These are phyloP conservation scores for Amphimedon queenslandica DNA, from an alignment of 37 sponge, comb jelly and placozoan genomes.

Conservation along the genomic window DNA sequence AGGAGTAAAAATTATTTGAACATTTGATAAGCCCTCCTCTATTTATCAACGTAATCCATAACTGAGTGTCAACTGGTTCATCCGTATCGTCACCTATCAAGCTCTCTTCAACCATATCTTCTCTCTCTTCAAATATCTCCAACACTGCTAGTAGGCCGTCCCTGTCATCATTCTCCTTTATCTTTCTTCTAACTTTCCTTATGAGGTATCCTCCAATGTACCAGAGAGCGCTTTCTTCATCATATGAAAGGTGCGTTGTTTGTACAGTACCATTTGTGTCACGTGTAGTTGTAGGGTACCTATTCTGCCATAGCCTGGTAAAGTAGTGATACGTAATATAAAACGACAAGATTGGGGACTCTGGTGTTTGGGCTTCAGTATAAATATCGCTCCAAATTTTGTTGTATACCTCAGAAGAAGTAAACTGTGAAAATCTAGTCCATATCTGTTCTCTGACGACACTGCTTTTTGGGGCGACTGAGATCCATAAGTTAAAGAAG, in stretches of 20 bases:
- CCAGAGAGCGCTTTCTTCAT: not conserved
- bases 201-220: constrained; percentile 1
- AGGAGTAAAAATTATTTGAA: not conserved
- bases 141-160: not conserved
- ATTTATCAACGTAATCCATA: not conserved
- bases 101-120: not conserved
- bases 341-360: too few relatives aligned
- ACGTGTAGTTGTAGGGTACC: not conserved
- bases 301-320: not conserved
- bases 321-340: not conserved
- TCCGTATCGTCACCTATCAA: too few relatives aligned
- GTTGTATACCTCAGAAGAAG: too few relatives aligned
- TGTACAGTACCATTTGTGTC: not conserved
- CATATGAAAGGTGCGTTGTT: not conserved
- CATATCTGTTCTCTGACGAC: too few relatives aligned
- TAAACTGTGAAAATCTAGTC: too few relatives aligned
- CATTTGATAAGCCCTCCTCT: not conserved
- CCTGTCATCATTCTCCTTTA: not conserved
- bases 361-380: too few relatives aligned
- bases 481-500: too few relatives aligned
- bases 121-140: not conserved
- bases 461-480: too few relatives aligned
- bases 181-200: not conserved
- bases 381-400: too few relatives aligned
- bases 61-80: not conserved